Evolutionary conservation across 37 sponge, comb jelly and placozoan genomes (phyloP).

Genomic region (Oopsacas minuta): DNA sequence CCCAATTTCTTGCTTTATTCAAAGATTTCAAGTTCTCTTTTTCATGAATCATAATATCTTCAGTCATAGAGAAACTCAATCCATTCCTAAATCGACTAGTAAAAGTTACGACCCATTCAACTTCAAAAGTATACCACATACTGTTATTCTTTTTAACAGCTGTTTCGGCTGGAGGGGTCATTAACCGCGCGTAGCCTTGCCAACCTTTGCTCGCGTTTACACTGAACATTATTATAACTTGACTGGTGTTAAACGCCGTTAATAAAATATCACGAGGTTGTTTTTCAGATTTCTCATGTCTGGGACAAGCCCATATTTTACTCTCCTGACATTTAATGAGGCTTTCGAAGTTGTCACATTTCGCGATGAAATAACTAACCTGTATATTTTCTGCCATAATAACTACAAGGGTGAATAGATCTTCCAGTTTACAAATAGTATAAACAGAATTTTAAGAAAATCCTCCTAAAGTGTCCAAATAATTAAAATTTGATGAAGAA

Average conservation of each 20-base stretch:
- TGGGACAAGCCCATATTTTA: not conserved
- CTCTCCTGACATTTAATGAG: not conserved
- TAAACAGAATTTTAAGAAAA: too few relatives aligned
- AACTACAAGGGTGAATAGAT: too few relatives aligned
- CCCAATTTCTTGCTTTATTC: slow-evolving; percentile 1
- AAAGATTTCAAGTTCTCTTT: not conserved
- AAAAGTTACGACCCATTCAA: not conserved
- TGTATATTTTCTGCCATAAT: not conserved
- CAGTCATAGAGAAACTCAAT: not conserved
- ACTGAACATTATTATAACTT: slow-evolving; percentile 14
- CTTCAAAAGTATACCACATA: not conserved
- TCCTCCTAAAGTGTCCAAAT: too few relatives aligned
- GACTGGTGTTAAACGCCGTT: not conserved
- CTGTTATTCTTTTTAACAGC: not conserved
- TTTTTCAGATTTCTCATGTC: not conserved
- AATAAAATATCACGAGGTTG: not conserved
- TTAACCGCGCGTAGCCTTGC: slow-evolving; percentile 6
- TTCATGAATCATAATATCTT: not conserved
- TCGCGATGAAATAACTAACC: slow-evolving; percentile 17
- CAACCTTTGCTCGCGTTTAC: slow-evolving; percentile 22
- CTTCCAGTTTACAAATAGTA: too few relatives aligned
- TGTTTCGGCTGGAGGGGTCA: not conserved
- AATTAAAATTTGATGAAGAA: too few relatives aligned
- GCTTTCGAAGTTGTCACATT: slow-evolving; percentile 15
- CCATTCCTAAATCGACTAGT: slow-evolving; percentile 11